These are phyloP conservation scores for Sweltsa coloradensis DNA, from an alignment of 1,140 invertebrate species.

Conservation along the genomic window DNA sequence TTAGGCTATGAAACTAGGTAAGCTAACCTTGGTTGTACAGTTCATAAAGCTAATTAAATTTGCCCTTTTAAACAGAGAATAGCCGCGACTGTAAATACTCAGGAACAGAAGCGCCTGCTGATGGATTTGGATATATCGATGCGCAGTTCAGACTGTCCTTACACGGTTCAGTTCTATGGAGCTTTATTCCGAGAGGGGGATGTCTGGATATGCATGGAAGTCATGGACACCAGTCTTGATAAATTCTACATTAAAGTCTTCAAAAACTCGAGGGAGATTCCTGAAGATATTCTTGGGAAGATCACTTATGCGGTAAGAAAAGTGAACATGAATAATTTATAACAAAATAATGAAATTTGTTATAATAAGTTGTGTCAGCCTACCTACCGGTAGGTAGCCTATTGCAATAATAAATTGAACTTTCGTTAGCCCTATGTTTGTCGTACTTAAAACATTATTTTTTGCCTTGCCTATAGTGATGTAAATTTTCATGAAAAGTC, in stretches of 20 bases:
- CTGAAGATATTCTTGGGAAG: slow-evolving; percentile 90
- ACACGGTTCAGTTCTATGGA: slow-evolving; percentile 96
- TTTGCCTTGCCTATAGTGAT: too few relatives aligned
- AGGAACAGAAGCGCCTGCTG: slow-evolving; percentile 86
- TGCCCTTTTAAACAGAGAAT: slow-evolving; percentile 56
- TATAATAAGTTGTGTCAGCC: too few relatives aligned
- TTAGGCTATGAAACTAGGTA: neutral
- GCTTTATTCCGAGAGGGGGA: slow-evolving; percentile 91
- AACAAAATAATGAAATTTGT: too few relatives aligned
- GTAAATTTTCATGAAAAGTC: too few relatives aligned
- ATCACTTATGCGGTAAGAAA: slow-evolving; percentile 84
- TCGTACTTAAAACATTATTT: too few relatives aligned
- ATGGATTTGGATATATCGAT: slow-evolving; percentile 95
- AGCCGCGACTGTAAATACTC: slow-evolving; percentile 79
- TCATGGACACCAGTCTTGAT: slow-evolving; percentile 96
- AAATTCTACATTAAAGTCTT: slow-evolving; percentile 87
- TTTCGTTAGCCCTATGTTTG: too few relatives aligned
- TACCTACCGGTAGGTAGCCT: too few relatives aligned
- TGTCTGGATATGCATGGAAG: slow-evolving; percentile 99
- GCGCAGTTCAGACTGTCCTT: slow-evolving; percentile 88
- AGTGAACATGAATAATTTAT: too few relatives aligned
- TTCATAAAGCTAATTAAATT: neutral
- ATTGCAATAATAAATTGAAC: too few relatives aligned
- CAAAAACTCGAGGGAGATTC: slow-evolving; percentile 62
- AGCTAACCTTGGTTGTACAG: too few relatives aligned